Conservation (phyloP, 2,797 vertebrate species). For the Falco peregrinus region DNA sequence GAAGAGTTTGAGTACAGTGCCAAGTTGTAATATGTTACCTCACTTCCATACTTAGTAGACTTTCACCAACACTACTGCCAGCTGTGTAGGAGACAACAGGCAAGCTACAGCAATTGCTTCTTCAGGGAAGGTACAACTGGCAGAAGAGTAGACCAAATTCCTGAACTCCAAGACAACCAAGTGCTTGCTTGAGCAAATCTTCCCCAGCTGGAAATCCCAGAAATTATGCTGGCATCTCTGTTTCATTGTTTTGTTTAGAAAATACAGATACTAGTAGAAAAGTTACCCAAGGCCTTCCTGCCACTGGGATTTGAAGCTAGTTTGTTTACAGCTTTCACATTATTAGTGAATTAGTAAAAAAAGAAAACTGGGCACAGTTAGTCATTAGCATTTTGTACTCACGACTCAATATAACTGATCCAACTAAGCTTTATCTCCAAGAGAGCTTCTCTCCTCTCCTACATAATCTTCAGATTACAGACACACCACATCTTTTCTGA, state of each 20-base stretch:
- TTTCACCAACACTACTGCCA: not conserved
- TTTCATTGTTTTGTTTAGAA: not conserved
- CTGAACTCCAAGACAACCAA: not conserved
- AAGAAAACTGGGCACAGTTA: not conserved
- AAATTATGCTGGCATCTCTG: not conserved
- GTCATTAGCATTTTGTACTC: not conserved
- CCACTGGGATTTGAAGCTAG: not conserved
- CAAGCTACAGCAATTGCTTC: not conserved
- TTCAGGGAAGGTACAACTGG: not conserved
- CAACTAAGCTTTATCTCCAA: not conserved
- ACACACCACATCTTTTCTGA: not conserved
- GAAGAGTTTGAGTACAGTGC: fast-evolving
- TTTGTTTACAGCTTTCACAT: not conserved
- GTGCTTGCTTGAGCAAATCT: not conserved
- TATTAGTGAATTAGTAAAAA: not conserved
- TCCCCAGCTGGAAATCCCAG: not conserved
- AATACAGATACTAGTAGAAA: not conserved
- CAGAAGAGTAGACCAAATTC: not conserved
- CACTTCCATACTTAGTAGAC: too few relatives aligned
- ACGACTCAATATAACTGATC: not conserved
- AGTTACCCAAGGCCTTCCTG: not conserved
- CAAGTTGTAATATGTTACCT: not conserved
- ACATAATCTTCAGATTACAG: not conserved
- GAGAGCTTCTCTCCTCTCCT: not conserved
- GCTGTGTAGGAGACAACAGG: not conserved